Percentiles rank a stretch among this genome's conserved stretches.
phyloP scores from a whole-genome alignment of 2,113 vertebrate species.

The Chaenogobius annularis region DNA sequence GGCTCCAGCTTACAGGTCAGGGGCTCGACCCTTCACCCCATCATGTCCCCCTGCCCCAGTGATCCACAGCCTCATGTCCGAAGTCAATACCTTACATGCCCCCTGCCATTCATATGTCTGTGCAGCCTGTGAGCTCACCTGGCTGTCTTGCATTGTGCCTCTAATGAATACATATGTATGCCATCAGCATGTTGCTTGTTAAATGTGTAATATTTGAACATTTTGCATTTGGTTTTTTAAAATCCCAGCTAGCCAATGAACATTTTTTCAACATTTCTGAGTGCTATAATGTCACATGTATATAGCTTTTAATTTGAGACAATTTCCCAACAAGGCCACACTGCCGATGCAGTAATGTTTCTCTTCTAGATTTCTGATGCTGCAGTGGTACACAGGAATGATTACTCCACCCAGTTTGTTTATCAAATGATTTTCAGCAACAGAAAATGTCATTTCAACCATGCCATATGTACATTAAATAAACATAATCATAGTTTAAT shows the following conservation, averaged over 20 bases:
- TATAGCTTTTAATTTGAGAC: background rate
- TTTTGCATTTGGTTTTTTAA: conserved; percentile 35
- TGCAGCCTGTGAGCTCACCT: conserved; percentile 42
- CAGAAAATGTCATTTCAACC: conserved; percentile 37
- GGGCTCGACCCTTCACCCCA: conserved; percentile 63
- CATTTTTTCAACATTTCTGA: conserved; percentile 23
- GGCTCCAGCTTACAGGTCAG: conserved; percentile 92
- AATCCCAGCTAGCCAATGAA: conserved; percentile 3
- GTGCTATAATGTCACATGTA: conserved; percentile 16
- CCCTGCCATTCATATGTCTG: conserved; percentile 51
- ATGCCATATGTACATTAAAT: conserved; percentile 28
- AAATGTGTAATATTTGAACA: conserved; percentile 30
- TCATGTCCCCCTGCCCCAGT: conserved; percentile 45
- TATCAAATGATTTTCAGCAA: conserved; percentile 40
- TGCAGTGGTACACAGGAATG: conserved; percentile 45
- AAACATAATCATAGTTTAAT: background rate
- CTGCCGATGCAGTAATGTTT: conserved; percentile 23
- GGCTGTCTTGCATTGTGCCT: conserved; percentile 35
- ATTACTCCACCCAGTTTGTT: conserved; percentile 39
- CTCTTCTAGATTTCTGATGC: conserved; percentile 36
- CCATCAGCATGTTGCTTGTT: conserved; percentile 69
- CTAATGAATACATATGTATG: conserved; percentile 14
- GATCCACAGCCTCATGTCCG: conserved; percentile 45
- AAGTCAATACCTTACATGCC: conserved; percentile 40
- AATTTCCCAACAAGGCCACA: conserved; percentile 6